phyloP scores from a whole-genome alignment of 2,113 vertebrate genomes.

The Chinchilla lanigera region DNA sequence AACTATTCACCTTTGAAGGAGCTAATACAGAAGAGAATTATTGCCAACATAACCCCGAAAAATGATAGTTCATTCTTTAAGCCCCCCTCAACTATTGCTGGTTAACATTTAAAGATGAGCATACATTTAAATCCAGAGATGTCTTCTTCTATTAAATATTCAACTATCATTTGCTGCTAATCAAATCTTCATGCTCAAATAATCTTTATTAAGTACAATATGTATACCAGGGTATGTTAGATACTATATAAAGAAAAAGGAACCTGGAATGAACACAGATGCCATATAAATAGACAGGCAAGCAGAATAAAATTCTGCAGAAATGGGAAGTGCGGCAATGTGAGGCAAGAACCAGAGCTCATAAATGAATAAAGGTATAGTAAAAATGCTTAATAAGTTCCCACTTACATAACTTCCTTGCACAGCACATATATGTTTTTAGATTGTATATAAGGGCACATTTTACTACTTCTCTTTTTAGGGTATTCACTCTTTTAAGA shows the following conservation, averaged over 20 bases:
- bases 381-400: slow-evolving; percentile 35
- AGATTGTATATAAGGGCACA: not conserved
- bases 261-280: not conserved
- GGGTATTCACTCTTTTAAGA: slow-evolving; percentile 28
- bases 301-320: slow-evolving; percentile 44
- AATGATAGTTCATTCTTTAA: slow-evolving; percentile 54
- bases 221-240: slow-evolving; percentile 17
- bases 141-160: slow-evolving; percentile 65
- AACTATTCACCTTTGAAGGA: slow-evolving; percentile 72
- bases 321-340: not conserved
- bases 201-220: slow-evolving; percentile 70
- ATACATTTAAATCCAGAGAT: slow-evolving; percentile 62
- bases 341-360: slow-evolving; percentile 33
- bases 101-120: slow-evolving; percentile 14
- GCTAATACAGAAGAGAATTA: slow-evolving; percentile 62
- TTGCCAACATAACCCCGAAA: slow-evolving; percentile 61
- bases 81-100: slow-evolving; percentile 22
- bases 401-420: slow-evolving; percentile 17
- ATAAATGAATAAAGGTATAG: slow-evolving; percentile 46
- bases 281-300: not conserved
- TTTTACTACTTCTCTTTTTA: slow-evolving; percentile 48
- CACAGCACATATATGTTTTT: slow-evolving; percentile 7
- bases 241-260: slow-evolving; percentile 16
- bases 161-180: slow-evolving; percentile 48
- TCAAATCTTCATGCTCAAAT: slow-evolving; percentile 71